Percentiles rank a stretch among this genome's conserved stretches.
Evolutionary conservation across 1,140 invertebrate genomes (phyloP).

Genomic region (Drosophila eugracilis): DNA sequence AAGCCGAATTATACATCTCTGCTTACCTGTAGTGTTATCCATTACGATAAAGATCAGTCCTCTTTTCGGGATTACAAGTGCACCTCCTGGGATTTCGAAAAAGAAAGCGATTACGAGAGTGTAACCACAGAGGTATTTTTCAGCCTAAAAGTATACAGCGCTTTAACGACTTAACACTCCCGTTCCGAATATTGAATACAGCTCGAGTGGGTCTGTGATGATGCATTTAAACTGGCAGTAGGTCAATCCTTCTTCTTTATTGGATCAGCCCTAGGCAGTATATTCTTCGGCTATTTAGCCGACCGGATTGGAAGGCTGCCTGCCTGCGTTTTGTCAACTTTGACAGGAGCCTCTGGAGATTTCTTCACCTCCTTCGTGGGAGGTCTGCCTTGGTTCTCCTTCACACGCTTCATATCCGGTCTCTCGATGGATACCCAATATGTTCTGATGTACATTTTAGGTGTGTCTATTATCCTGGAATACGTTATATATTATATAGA

Average conservation of each 20-base stretch:
- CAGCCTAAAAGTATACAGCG: slow-evolving; percentile 54
- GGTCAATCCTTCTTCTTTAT: slow-evolving; percentile 88
- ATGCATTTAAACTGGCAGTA: slow-evolving; percentile 86
- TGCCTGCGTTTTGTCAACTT: slow-evolving; percentile 85
- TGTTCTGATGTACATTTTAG: slow-evolving; percentile 88
- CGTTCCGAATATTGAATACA: slow-evolving; percentile 61
- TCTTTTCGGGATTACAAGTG: slow-evolving; percentile 54
- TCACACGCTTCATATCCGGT: slow-evolving; percentile 86
- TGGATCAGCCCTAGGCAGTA: slow-evolving; percentile 87
- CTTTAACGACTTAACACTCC: slow-evolving; percentile 19
- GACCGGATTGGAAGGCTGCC: slow-evolving; percentile 87
- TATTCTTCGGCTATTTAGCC: slow-evolving; percentile 86
- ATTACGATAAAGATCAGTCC: background rate
- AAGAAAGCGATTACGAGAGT: slow-evolving; percentile 85
- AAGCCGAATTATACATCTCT: background rate
- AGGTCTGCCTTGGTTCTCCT: slow-evolving; percentile 84
- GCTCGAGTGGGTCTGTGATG: slow-evolving; percentile 87
- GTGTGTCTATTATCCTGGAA: slow-evolving; percentile 63
- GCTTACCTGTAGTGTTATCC: slow-evolving; percentile 10
- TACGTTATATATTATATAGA: fast-evolving
- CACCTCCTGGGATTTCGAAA: slow-evolving; percentile 85
- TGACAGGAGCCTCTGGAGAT: slow-evolving; percentile 86
- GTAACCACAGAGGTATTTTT: slow-evolving; percentile 85
- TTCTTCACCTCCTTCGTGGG: slow-evolving; percentile 85
- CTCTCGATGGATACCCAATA: slow-evolving; percentile 87